Conservation (phyloP, 2,113 vertebrate genomes). For the Pogonocichla stellata region DNA sequence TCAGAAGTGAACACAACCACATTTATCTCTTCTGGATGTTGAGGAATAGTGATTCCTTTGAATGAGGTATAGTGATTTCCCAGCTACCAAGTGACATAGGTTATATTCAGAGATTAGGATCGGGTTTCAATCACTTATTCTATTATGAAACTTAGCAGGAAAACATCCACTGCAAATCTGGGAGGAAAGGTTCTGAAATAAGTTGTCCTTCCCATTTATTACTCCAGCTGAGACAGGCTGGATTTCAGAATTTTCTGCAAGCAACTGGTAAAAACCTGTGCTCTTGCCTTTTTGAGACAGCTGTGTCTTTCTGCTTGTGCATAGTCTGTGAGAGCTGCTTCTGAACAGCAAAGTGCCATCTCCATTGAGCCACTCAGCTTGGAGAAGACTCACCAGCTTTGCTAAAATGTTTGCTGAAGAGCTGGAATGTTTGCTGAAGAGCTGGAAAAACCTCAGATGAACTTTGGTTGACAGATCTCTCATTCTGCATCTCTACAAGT, state of each 20-base stretch:
- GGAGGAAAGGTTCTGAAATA: neutral
- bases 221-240: neutral
- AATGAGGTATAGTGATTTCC: neutral
- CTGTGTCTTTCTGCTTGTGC: fast-evolving
- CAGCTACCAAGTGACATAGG: neutral
- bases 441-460: neutral
- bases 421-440: neutral
- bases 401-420: neutral
- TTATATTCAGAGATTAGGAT: neutral
- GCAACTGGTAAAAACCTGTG: neutral
- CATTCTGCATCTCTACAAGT: neutral
- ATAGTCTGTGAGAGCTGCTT: neutral
- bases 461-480: neutral
- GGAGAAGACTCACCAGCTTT: neutral
- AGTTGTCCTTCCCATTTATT: neutral
- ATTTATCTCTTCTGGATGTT: neutral
- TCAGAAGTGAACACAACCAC: neutral
- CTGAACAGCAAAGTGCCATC: neutral
- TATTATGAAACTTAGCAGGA: neutral
- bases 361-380: neutral
- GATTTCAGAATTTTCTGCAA: neutral
- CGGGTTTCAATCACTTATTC: neutral
- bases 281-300: neutral
- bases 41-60: neutral
- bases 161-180: neutral